Evolutionary conservation across 2,888 invertebrate species (phyloP).

Genomic region (Barypeithes pellucidus): DNA sequence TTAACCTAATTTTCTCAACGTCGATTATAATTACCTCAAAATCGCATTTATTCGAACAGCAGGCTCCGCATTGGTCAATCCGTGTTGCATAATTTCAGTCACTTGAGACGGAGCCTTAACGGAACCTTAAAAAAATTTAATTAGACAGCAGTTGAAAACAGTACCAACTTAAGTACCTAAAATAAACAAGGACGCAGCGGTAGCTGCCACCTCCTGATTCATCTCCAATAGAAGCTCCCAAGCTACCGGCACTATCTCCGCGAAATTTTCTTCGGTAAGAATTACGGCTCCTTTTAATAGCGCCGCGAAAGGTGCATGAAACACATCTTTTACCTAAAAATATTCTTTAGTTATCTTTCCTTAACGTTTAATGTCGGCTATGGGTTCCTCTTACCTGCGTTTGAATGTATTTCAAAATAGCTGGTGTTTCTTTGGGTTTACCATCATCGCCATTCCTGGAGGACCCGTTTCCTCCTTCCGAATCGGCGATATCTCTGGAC

Average conservation of each 20-base stretch:
- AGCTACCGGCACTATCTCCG: conserved; percentile 91
- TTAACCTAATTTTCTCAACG: conserved; percentile 2
- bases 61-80: conserved; percentile 89
- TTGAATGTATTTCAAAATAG: conserved; percentile 86
- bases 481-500: conserved; percentile 73
- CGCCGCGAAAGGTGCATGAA: conserved; percentile 90
- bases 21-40: conserved; percentile 74
- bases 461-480: conserved; percentile 70
- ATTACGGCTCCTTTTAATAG: conserved; percentile 93
- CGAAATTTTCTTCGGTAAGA: conserved; percentile 89
- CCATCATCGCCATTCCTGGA: conserved; percentile 66
- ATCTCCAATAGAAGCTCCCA: conserved; percentile 96
- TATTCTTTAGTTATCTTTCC: neutral
- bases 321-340: conserved; percentile 86
- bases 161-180: conserved; percentile 78
- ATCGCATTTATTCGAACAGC: conserved; percentile 88
- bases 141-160: neutral
- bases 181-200: conserved; percentile 92
- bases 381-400: conserved; percentile 72
- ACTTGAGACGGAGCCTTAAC: conserved; percentile 94
- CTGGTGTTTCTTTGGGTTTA: conserved; percentile 76
- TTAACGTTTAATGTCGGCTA: neutral
- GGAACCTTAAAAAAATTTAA: conserved; percentile 76
- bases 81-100: conserved; percentile 90
- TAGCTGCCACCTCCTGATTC: conserved; percentile 90